phyloP scores from a whole-genome alignment of 2,888 invertebrate species.

The Lottia scabra region DNA sequence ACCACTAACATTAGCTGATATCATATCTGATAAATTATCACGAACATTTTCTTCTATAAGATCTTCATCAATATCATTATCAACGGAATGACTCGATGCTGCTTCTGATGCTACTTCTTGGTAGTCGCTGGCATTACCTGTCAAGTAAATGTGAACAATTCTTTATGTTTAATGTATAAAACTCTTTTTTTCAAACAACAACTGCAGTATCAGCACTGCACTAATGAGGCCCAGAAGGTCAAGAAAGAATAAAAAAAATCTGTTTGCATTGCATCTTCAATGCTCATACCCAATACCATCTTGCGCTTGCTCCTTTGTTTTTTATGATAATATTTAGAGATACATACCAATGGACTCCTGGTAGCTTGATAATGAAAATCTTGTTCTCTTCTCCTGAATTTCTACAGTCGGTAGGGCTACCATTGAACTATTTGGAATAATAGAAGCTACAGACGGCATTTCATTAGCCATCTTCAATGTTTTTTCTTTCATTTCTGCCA shows the following conservation, averaged over 20 bases:
- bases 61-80: slow-evolving; percentile 77
- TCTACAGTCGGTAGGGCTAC: slow-evolving; percentile 35
- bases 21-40: slow-evolving; percentile 91
- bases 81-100: slow-evolving; percentile 89
- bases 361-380: slow-evolving; percentile 88
- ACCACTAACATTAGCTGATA: slow-evolving; percentile 96
- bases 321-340: neutral
- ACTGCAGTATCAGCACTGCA: no score
- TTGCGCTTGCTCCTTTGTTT: no score
- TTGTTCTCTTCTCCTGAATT: slow-evolving; percentile 71
- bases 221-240: no score
- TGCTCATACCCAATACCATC: no score
- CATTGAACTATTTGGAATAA: no score
- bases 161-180: neutral
- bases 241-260: no score
- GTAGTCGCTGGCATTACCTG: slow-evolving; percentile 89
- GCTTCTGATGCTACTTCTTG: slow-evolving; percentile 95
- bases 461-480: no score
- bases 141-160: neutral
- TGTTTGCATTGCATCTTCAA: no score
- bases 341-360: slow-evolving; percentile 78
- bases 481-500: no score
- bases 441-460: no score
- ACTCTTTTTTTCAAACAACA: no score
- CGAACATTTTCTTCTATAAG: slow-evolving; percentile 77